Base-by-base conservation (phyloP, 2,113 vertebrate species). In the Psittacara wagleri region DNA sequence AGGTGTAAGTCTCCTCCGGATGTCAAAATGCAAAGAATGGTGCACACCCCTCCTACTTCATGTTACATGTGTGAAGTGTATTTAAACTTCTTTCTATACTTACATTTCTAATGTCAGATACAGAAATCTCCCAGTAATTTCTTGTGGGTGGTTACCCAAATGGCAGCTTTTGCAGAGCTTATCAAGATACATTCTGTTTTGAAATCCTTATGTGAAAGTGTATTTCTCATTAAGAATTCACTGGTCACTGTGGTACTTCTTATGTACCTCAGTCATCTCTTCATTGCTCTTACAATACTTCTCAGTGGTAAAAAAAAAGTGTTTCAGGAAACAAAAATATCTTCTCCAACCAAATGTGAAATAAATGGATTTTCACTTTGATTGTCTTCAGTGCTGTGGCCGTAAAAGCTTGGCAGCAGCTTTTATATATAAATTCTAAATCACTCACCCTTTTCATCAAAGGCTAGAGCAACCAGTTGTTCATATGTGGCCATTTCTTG, bases 291-390 rank as follows among this genome's bases (percentile, higher is more conserved):
- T 48, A 57, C 17, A 76, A 46, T 5, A 39, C 22, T 69, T 72
- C n/a, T 84, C 8, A 8, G 17, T 37, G 7, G 2, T 11, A 29
- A 25, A 44, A 41, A 35, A 22, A 29, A 37, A 3, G 3, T 23
- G 20, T 76, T 92, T 70, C 76, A 84, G 57, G 35, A 86, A 61
- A 48, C 28, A 78, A 74, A 66, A 66, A 31, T 61, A 73, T 66
- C 51, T 72, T 91, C 83, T 83, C 48, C 33, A 87, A 69, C 7
- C 25, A 41, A 83, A 86, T 11, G 19, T 16, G 48, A 48, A 88
- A 91, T 13, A 88, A 86, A 79, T 16, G 10, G 46, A 79, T 81
- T 78, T 83, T 79, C 41, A 72, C 37, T 90, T 83, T 61, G 20
- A 66, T 57, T 82, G 25, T 77, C 51, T 77, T 59, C 37, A 57